A percentile compares a stretch with the other conserved stretches of the same genome.
Evolutionary conservation across 2,888 invertebrate genomes (phyloP).

Genomic region (Cremastobaeus sp.): DNA sequence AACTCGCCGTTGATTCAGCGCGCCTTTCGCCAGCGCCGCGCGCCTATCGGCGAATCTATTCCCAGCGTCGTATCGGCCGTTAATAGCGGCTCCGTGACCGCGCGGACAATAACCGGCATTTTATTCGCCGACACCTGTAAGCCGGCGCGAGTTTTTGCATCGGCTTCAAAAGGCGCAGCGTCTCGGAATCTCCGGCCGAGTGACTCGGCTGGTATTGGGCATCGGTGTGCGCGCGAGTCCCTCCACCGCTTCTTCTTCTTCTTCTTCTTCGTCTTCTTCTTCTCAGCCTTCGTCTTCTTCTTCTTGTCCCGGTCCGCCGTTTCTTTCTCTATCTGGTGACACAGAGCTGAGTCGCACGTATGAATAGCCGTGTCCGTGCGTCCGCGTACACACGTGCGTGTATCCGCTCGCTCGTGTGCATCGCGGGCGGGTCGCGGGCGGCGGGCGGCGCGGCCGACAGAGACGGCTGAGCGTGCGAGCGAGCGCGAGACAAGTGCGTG

Average conservation of each 20-base stretch:
- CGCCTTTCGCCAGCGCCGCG: too few relatives aligned
- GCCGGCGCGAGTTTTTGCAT: conserved; percentile 13
- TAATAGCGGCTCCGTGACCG: too few relatives aligned
- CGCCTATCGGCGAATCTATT: too few relatives aligned
- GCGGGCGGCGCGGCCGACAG: background rate
- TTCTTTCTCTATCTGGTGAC: conserved; percentile 30
- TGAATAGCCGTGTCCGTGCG: conserved; percentile 25
- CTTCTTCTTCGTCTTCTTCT: too few relatives aligned
- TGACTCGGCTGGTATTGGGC: conserved; percentile 1
- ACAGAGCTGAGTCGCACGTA: conserved; percentile 21
- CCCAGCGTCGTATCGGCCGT: too few relatives aligned
- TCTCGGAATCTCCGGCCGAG: conserved; percentile 22
- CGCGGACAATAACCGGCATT: too few relatives aligned
- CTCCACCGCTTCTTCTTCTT: conserved; percentile 3
- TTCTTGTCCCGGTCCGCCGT: too few relatives aligned
- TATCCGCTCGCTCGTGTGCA: conserved; percentile 8
- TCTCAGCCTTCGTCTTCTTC: too few relatives aligned
- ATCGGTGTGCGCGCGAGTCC: background rate
- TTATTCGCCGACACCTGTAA: conserved; percentile 23
- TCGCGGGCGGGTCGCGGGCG: background rate
- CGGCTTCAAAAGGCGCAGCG: conserved; percentile 17
- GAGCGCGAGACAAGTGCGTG: conserved; percentile 66
- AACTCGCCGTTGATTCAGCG: too few relatives aligned
- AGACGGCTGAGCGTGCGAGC: conserved; percentile 11
- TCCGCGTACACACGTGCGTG: conserved; percentile 11